phyloP scores from a whole-genome alignment of 1,140 invertebrate species.

The Nasonia vitripennis region DNA sequence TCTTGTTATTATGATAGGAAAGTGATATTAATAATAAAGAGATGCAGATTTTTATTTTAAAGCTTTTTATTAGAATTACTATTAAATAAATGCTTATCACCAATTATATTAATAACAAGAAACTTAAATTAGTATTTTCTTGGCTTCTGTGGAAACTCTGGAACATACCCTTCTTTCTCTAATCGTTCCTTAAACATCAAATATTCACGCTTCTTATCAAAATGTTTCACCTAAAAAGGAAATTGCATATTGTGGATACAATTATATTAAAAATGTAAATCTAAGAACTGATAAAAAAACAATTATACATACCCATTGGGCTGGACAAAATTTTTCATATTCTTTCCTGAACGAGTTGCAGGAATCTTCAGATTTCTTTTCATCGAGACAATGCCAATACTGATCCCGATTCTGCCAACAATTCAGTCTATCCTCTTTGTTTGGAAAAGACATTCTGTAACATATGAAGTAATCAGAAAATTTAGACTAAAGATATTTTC shows the following conservation, averaged over 20 bases:
- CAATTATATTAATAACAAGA: slow-evolving; percentile 26
- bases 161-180: slow-evolving; percentile 89
- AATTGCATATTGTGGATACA: slow-evolving; percentile 43
- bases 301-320: slow-evolving; percentile 82
- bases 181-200: slow-evolving; percentile 92
- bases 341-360: slow-evolving; percentile 84
- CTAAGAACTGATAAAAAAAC: slow-evolving; percentile 38
- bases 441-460: slow-evolving; percentile 87
- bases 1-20: neutral
- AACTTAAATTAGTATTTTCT: slow-evolving; percentile 50
- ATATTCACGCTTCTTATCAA: slow-evolving; percentile 92
- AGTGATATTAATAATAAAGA: slow-evolving; percentile 44
- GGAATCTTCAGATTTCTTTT: slow-evolving; percentile 77
- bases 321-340: slow-evolving; percentile 90
- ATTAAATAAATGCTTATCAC: slow-evolving; percentile 35
- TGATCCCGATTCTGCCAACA: slow-evolving; percentile 91
- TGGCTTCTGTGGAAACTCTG: slow-evolving; percentile 65
- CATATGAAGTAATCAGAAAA: slow-evolving; percentile 26
- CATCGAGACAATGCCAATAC: slow-evolving; percentile 93
- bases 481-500: neutral
- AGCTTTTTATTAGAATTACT: slow-evolving; percentile 56
- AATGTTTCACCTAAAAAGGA: slow-evolving; percentile 87
- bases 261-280: neutral
- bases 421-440: slow-evolving; percentile 84
- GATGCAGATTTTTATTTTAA: slow-evolving; percentile 56